Evolutionary conservation across 2,113 vertebrate genomes (phyloP).

Genomic region (Vulpes vulpes): DNA sequence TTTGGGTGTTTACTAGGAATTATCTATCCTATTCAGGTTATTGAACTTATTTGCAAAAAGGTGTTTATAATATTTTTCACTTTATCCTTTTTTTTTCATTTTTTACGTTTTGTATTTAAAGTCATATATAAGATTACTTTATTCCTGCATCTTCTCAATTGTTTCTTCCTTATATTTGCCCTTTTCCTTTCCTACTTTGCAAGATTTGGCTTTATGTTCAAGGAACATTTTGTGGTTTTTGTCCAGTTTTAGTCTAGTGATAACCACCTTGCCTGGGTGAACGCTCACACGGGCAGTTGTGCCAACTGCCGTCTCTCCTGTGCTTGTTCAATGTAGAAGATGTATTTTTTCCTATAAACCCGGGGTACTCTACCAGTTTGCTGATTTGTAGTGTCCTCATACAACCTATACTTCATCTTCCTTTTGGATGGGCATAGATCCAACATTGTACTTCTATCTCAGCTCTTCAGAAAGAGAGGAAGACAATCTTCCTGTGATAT

Average conservation of each 20-base stretch:
- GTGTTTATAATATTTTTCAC: background rate
- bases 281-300: no score
- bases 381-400: no score
- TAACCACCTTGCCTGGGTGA: no score
- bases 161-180: background rate
- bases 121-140: background rate
- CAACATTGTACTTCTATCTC: background rate
- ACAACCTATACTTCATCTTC: no score
- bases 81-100: background rate
- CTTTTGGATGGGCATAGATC: background rate
- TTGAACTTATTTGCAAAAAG: background rate
- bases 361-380: no score
- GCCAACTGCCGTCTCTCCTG: no score
- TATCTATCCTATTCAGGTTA: background rate
- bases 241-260: no score
- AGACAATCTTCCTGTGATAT: background rate
- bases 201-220: background rate
- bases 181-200: background rate
- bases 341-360: no score
- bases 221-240: background rate
- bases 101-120: background rate
- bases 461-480: background rate
- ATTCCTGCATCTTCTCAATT: background rate
- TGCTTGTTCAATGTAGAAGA: no score
- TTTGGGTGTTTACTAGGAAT: background rate